Conservation (phyloP, 2,888 invertebrate species). For the Tholera decimalis region DNA sequence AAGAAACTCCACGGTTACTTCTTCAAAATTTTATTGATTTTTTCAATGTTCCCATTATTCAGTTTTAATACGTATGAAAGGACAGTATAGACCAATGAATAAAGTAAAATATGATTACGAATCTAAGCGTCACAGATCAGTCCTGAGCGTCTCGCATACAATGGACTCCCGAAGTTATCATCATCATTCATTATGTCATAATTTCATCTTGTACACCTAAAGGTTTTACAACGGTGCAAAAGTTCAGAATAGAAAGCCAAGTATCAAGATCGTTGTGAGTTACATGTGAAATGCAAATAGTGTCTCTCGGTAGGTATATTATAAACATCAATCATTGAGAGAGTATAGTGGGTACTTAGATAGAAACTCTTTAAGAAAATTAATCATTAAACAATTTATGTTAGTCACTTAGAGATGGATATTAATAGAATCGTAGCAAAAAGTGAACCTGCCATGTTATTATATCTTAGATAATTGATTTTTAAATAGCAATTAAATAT, state of each 20-base stretch:
- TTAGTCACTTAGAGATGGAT: constrained; percentile 10
- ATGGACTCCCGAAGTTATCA: too few species aligned
- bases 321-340: constrained; percentile 72
- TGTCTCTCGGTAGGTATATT: constrained; percentile 50
- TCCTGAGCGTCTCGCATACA: too few species aligned
- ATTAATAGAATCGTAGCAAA: constrained; percentile 22
- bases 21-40: too few species aligned
- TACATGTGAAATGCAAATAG: constrained; percentile 66
- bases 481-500: constrained; percentile 35
- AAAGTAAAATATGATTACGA: too few species aligned
- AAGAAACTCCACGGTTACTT: too few species aligned
- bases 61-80: too few species aligned
- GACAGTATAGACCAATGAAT: too few species aligned
- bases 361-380: constrained; percentile 51
- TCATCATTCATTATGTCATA: too few species aligned
- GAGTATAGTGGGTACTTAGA: constrained; percentile 56
- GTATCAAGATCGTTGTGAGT: constrained; percentile 56
- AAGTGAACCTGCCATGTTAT: constrained; percentile 34
- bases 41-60: too few species aligned
- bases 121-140: too few species aligned
- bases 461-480: constrained; percentile 46
- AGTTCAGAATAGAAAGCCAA: constrained; percentile 13
- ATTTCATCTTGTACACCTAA: too few species aligned
- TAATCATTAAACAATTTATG: constrained; percentile 54
- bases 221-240: too few species aligned